These are phyloP conservation scores for Folsomia manolachei DNA, from an alignment of 2,888 invertebrate species.

Conservation along the genomic window DNA sequence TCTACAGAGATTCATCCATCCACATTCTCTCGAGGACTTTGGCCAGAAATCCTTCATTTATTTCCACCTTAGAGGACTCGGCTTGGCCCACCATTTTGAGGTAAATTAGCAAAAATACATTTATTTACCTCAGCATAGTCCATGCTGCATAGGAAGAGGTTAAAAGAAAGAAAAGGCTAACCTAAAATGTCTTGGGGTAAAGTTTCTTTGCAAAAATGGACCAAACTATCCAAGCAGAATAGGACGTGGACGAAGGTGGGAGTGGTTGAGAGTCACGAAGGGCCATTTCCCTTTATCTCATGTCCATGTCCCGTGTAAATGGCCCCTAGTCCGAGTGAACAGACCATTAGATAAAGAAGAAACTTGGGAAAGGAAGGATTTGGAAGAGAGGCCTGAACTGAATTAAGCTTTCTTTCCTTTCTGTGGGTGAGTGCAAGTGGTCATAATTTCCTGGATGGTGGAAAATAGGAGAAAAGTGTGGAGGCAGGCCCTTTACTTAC, in stretches of 20 bases:
- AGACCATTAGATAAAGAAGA: slow-evolving; percentile 7
- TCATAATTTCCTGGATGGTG: background rate
- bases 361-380: background rate
- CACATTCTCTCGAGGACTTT: background rate
- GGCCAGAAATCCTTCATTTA: background rate
- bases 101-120: background rate
- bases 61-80: background rate
- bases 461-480: too few relatives aligned
- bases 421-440: background rate
- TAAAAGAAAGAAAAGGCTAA: slow-evolving; percentile 8
- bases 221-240: background rate
- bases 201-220: background rate
- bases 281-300: background rate
- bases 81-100: background rate
- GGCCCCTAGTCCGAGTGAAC: background rate
- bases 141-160: background rate
- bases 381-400: too few relatives aligned
- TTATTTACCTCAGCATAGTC: too few relatives aligned
- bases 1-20: background rate
- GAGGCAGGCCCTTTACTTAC: too few relatives aligned
- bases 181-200: background rate
- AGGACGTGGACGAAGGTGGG: slow-evolving; percentile 20
- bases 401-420: background rate
- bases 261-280: slow-evolving; percentile 19
- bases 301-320: slow-evolving; percentile 9